phyloP scores from a whole-genome alignment of 2,888 invertebrate genomes.

The Neoascia interrupta region DNA sequence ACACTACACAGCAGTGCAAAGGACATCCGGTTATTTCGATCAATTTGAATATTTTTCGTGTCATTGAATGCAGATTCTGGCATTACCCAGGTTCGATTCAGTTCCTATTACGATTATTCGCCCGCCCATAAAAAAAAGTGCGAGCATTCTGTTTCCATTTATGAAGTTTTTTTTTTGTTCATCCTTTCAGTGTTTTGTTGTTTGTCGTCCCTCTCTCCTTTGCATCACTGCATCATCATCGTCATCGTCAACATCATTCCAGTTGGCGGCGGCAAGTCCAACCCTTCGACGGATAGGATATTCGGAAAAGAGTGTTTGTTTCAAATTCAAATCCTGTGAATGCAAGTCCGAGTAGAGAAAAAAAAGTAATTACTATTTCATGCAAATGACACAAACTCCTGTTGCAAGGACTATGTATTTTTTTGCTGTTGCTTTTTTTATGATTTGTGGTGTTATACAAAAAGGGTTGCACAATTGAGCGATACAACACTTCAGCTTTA shows the following conservation, averaged over 20 bases:
- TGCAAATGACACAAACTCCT: constrained; percentile 67
- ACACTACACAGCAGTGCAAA: constrained; percentile 34
- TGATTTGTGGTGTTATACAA: no score
- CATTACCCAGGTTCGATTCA: constrained; percentile 70
- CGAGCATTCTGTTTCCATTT: constrained; percentile 9
- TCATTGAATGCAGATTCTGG: constrained; percentile 72
- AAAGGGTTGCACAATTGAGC: no score
- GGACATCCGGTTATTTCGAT: constrained; percentile 71
- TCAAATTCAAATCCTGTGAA: constrained; percentile 51
- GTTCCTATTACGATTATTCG: constrained; percentile 70
- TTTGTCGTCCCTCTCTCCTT: background rate
- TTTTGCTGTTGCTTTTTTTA: no score
- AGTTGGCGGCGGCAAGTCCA: constrained; percentile 9
- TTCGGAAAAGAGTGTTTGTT: constrained; percentile 42
- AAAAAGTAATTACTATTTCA: constrained; percentile 71
- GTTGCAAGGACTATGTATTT: constrained; percentile 18
- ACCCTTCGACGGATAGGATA: constrained; percentile 38
- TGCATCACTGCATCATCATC: no score
- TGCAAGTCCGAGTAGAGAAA: constrained; percentile 39
- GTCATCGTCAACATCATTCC: constrained; percentile 22
- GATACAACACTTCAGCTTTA: no score
- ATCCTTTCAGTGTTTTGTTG: constrained; percentile 8
- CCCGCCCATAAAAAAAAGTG: constrained; percentile 58
- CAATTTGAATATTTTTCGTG: constrained; percentile 73
- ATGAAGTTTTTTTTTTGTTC: background rate